Evolutionary conservation across 2,113 vertebrate genomes (phyloP).

Genomic region (Dicentrarchus labrax): DNA sequence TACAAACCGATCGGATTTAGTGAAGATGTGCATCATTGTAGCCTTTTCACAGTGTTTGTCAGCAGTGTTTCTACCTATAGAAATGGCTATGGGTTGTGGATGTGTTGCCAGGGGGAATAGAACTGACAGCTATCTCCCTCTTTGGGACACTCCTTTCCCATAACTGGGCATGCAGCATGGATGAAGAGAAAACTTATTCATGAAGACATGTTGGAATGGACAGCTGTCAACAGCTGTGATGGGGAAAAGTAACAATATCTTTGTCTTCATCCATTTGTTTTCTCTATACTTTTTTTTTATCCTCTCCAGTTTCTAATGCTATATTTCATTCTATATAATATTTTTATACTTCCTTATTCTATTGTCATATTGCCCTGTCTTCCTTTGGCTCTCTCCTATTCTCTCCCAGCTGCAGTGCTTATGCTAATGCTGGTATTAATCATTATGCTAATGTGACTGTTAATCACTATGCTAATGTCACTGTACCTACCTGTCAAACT

Average conservation of each 20-base stretch:
- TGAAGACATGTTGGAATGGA: conserved; percentile 3
- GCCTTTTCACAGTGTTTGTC: background rate
- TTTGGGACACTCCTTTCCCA: background rate
- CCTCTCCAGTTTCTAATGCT: background rate
- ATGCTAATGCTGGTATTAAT: conserved; percentile 68
- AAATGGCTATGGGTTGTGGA: background rate
- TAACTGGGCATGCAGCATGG: background rate
- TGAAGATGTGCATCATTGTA: background rate
- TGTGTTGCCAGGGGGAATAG: background rate
- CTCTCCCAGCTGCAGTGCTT: conserved; percentile 21
- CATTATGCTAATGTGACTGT: conserved; percentile 59
- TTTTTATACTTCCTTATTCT: background rate
- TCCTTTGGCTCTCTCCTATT: conserved; percentile 4
- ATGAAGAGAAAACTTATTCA: conserved; percentile 16
- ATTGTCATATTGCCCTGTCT: background rate
- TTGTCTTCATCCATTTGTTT: conserved; percentile 11
- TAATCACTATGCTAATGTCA: conserved; percentile 66
- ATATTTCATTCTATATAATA: background rate
- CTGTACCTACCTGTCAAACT: conserved; percentile 44
- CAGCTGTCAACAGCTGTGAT: conserved; percentile 23
- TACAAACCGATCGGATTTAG: background rate
- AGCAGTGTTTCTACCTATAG: conserved; percentile 28
- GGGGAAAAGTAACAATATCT: background rate
- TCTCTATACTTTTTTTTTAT: background rate
- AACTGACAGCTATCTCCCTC: conserved; percentile 37